Evolutionary conservation across 2,888 invertebrate genomes (phyloP).

Genomic region (Blera fallax): DNA sequence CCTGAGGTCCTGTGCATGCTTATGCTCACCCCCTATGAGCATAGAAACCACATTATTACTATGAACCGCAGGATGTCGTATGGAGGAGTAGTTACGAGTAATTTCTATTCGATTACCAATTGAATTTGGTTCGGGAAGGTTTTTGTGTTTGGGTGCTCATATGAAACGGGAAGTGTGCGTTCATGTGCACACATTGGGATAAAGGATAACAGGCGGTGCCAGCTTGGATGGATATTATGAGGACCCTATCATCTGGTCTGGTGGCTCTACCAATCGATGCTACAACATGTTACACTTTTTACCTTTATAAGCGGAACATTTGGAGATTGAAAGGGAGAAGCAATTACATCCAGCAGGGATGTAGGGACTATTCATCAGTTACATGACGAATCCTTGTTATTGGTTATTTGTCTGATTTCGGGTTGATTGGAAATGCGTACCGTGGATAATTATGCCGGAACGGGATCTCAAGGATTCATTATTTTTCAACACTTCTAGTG

Average conservation of each 20-base stretch:
- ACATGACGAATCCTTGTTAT: conserved; percentile 54
- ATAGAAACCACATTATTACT: conserved; percentile 46
- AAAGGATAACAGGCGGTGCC: conserved; percentile 63
- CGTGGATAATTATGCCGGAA: conserved; percentile 58
- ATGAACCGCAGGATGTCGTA: conserved; percentile 62
- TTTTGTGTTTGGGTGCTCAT: conserved; percentile 64
- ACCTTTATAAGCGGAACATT: conserved; percentile 52
- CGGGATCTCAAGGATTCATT: conserved; percentile 50
- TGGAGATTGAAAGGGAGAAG: conserved; percentile 49
- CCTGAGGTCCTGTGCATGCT: conserved; percentile 41
- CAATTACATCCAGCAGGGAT: conserved; percentile 39
- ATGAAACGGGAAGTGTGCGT: conserved; percentile 59
- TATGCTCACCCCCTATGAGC: conserved; percentile 30
- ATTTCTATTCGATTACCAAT: conserved; percentile 66
- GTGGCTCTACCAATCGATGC: neutral
- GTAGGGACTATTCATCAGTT: conserved; percentile 45
- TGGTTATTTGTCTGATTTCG: conserved; percentile 67
- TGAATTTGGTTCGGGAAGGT: conserved; percentile 24
- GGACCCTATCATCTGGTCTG: conserved; percentile 65
- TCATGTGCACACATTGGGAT: conserved; percentile 52
- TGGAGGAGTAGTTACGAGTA: conserved; percentile 49
- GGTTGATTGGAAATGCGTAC: conserved; percentile 43
- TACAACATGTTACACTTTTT: conserved; percentile 64
- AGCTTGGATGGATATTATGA: neutral
- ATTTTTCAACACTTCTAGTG: conserved; percentile 64